Base-by-base conservation (phyloP, 2,888 invertebrate species). In the Leptodirus hochenwartii region DNA sequence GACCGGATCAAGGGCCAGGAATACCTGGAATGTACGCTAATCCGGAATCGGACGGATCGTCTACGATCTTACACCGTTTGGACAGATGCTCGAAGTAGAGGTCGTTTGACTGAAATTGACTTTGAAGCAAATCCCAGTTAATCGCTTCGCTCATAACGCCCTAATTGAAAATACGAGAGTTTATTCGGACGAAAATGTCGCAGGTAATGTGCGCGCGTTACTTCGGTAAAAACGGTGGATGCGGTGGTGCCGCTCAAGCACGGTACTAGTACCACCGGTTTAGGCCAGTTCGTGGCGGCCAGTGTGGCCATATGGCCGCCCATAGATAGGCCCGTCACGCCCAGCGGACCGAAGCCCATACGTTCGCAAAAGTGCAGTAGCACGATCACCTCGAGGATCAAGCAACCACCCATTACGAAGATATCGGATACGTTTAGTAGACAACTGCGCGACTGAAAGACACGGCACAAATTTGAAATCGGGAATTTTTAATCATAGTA, bases 281-380 rank as follows among this genome's bases (percentile, higher is more conserved):
- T 82, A 14, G 84, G 84, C 85, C 91, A 93, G 57, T 81, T 91
- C 8, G 88, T 81, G 9, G 93, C 95, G 38, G 95, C 91, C 41
- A 98, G 61, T 4, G 91, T 91, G 38, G 96, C 95, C 95, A 95
- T 98, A 64, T 93, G 91, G 33, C 95, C 95, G 33, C 95, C 95
- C 93, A 96, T 93, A 15, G 95, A 95, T 31, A 95, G 67, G 6
- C 95, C 96, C 16, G 91, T 88, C 30, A 96, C 69, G 29, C 91
- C 93, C 13, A 96, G 63, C 0, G 96, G 95, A 8, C 91, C 90
- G 43, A 78, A 79, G 9, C 91, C 93, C 49, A 82, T 70, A 31
- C 69, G 61, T 56, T 90, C 85, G 52, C 88, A 87, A 93, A 93
- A 96, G 55, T 90, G 78, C 40, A 96, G 68, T 39, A 98, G 61